Evolutionary conservation across 2,113 vertebrate species (phyloP).

Genomic region (Chamaea fasciata): DNA sequence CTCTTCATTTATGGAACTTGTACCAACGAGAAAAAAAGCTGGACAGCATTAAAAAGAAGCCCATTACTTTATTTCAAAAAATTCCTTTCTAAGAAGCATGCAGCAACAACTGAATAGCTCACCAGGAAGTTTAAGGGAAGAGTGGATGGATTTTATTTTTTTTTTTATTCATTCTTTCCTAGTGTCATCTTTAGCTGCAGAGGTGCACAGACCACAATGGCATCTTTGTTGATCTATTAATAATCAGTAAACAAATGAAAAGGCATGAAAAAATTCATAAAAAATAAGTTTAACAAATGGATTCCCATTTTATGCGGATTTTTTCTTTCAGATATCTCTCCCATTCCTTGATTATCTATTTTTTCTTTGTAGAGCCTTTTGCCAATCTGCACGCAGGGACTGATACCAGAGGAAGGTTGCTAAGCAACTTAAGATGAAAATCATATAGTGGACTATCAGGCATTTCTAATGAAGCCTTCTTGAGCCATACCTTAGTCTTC

Average conservation of each 20-base stretch:
- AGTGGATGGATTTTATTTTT: not conserved
- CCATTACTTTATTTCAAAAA: not conserved
- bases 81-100: not conserved
- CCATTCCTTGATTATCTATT: not conserved
- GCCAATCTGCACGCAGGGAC: not conserved
- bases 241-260: not conserved
- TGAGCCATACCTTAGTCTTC: not conserved
- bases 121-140: not conserved
- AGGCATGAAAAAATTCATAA: not conserved
- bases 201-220: not conserved
- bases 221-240: not conserved
- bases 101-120: not conserved
- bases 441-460: not conserved
- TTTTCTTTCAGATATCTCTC: not conserved
- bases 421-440: constrained; percentile 54
- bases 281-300: not conserved
- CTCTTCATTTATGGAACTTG: not conserved
- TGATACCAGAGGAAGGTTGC: constrained; percentile 37
- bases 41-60: not conserved
- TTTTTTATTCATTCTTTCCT: not conserved
- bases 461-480: not conserved
- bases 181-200: not conserved
- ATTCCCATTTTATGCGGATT: not conserved
- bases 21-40: not conserved
- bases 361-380: not conserved